Percentiles rank a stretch among this genome's conserved stretches.
Evolutionary conservation across 2,113 vertebrate species (phyloP).

Genomic region (Oreochromis niloticus): DNA sequence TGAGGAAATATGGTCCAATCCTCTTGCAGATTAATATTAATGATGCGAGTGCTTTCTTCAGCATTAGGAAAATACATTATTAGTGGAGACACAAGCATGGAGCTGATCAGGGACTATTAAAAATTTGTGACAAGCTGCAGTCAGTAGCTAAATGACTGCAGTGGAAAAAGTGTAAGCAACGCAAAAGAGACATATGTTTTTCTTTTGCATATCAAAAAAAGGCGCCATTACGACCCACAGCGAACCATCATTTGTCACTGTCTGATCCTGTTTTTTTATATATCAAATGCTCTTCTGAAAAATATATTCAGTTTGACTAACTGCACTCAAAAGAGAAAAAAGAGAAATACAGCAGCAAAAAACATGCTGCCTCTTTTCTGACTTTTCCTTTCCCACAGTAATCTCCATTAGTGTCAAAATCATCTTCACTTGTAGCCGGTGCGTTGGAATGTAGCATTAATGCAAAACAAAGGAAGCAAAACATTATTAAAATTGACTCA

Average conservation of each 20-base stretch:
- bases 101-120: background rate
- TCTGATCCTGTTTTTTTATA: background rate
- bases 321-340: background rate
- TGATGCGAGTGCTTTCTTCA: background rate
- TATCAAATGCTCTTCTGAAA: background rate
- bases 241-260: background rate
- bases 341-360: background rate
- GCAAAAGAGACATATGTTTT: background rate
- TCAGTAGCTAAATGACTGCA: background rate
- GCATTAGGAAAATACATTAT: conserved; percentile 8
- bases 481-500: background rate
- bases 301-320: background rate
- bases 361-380: background rate
- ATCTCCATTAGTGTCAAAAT: background rate
- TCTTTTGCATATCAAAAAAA: background rate
- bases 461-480: background rate
- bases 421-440: background rate
- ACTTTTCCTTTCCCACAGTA: background rate
- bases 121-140: background rate
- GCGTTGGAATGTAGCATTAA: background rate
- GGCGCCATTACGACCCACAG: background rate
- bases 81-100: background rate
- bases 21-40: conserved; percentile 21
- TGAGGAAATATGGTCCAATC: background rate
- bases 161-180: background rate